These are phyloP conservation scores for Styela plicata DNA, from an alignment of 23 tunicate genomes.

Conservation along the genomic window DNA sequence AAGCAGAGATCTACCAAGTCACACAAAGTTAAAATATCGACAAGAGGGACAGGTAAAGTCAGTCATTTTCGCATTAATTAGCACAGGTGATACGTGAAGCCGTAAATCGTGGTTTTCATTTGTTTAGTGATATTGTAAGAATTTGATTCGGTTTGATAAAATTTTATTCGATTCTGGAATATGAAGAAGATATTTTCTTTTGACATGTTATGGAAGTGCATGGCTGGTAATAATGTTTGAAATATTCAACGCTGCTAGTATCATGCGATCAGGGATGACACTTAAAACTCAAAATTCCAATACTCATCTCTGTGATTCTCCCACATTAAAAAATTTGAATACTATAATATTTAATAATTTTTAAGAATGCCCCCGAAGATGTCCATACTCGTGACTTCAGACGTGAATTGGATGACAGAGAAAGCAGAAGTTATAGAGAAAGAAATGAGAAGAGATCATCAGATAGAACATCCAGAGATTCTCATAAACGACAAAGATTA, in stretches of 20 bases:
- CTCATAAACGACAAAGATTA: constrained; percentile 58
- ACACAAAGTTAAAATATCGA: constrained; percentile 77
- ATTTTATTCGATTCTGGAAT: too few relatives aligned
- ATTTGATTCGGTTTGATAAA: too few relatives aligned
- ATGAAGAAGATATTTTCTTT: too few relatives aligned
- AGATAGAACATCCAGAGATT: constrained; percentile 59
- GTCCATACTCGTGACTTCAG: constrained; percentile 64
- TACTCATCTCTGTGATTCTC: too few relatives aligned
- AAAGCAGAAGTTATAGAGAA: constrained; percentile 43
- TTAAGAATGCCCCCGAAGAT: constrained; percentile 76
- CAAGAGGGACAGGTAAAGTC: constrained; percentile 51
- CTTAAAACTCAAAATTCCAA: too few relatives aligned
- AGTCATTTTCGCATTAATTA: not conserved
- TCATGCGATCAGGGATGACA: too few relatives aligned
- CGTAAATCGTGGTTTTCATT: not conserved
- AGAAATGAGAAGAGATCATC: constrained; percentile 68
- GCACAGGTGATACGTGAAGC: not conserved
- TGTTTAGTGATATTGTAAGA: not conserved
- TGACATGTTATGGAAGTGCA: too few relatives aligned
- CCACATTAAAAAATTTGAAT: too few relatives aligned
- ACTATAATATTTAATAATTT: too few relatives aligned
- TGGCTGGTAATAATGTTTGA: too few relatives aligned
- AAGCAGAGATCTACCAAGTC: constrained; percentile 81
- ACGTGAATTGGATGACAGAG: constrained; percentile 66
- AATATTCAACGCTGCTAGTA: too few relatives aligned